A percentile compares a stretch with the other conserved stretches of the same genome.
Conservation (phyloP, 1,140 invertebrate genomes). For the Drosophila trapezifrons region DNA sequence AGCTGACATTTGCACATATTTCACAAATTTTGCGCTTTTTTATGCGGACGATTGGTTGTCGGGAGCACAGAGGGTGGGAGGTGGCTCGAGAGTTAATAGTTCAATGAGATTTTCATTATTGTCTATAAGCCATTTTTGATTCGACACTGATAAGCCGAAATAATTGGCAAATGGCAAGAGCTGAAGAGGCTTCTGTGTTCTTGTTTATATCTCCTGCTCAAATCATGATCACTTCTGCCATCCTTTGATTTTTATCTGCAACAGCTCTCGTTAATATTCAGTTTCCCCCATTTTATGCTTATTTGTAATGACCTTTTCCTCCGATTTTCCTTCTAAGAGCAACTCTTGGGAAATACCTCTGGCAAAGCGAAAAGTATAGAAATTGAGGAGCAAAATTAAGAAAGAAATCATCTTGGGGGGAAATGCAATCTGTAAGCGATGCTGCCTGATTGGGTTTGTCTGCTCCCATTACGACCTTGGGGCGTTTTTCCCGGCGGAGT, state of each 20-base stretch:
- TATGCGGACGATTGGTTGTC: slow-evolving; percentile 14
- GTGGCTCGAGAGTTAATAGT: slow-evolving; percentile 27
- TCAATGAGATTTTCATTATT: slow-evolving; percentile 22
- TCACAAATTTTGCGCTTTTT: slow-evolving; percentile 47
- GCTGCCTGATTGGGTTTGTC: slow-evolving; percentile 61
- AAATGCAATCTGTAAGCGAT: slow-evolving; percentile 64
- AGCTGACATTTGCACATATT: slow-evolving; percentile 58
- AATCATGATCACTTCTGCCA: no score
- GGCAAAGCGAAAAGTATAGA: neutral
- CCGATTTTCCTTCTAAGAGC: neutral
- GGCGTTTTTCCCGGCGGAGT: neutral
- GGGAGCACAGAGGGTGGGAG: neutral
- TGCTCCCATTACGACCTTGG: slow-evolving; percentile 54
- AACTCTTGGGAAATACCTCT: slow-evolving; percentile 17
- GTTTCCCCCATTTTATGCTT: neutral
- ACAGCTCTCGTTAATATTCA: neutral
- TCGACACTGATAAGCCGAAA: slow-evolving; percentile 1
- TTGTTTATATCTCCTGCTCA: no score
- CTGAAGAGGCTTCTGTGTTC: no score
- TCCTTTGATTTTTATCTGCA: no score
- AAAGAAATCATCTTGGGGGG: slow-evolving; percentile 40
- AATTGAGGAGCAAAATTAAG: slow-evolving; percentile 27
- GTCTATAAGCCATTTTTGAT: slow-evolving; percentile 21
- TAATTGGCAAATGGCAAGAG: slow-evolving; percentile 1
- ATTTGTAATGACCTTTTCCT: slow-evolving; percentile 3